Base-by-base conservation (phyloP, 2,888 invertebrate species). In the Eucera pruinosa region DNA sequence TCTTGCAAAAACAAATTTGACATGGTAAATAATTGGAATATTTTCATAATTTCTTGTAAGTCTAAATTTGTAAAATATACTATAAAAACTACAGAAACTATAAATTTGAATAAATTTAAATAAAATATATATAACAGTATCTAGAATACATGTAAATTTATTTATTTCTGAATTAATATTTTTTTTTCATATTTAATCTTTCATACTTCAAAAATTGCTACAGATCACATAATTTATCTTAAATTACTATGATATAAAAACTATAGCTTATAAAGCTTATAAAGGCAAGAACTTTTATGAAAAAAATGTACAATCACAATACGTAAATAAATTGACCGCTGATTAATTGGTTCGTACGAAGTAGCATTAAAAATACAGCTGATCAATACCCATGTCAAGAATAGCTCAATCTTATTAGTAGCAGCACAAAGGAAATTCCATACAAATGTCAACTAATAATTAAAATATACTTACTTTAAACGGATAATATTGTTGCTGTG, bases 401-500 rank as follows among this genome's bases (percentile, higher is more conserved):
- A 73, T 76, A 80, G 55, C 75, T 41, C 20, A 36, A 67, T 60
- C 13, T 36, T 1, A 60, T 55, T 41, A 47, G 15, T 50, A 50
- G 15, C 43, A 6, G 4, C 3, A 6, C 25, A 20, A 41, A 54
- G 25, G 45, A 36, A 62, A 69, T 60, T 45, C 30, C 18, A 20
- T 18, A 27, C 25, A 43, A 45, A 33, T 57, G 48, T 0, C 7
- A 33, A 33, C 11, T 36, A 43, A 47, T 25, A 75, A 75, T 54
- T 36, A 33, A 33, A 36, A 78, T 50, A 39, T 70, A 77, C 94
- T 95, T 93, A 97, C 96, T 95, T 96, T 96, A 95, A 96, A 96
- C 90, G 96, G 96, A 93, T 96, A 97, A 93, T 96, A 97, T 93
- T 96, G 96, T 90, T 96, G 96, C 92, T 96, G 95, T 93, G 95